These are phyloP conservation scores for Dyspetes luteomarginatus DNA, from an alignment of 2,888 invertebrate species.

Conservation along the genomic window DNA sequence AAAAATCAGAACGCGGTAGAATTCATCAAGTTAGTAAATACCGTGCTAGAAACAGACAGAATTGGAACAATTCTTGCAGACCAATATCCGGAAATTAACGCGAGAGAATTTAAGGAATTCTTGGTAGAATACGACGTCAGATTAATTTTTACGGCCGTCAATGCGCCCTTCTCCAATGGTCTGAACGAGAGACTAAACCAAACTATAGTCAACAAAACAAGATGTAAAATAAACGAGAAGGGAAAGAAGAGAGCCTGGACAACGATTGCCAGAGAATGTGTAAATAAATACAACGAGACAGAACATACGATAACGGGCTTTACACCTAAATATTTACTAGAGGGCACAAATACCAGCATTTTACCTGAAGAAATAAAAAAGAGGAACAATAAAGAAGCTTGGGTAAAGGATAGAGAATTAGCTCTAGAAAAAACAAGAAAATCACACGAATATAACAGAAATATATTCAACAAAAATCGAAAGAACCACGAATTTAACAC, in stretches of 20 bases:
- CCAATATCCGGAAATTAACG: slow-evolving; percentile 71
- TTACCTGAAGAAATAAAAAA: slow-evolving; percentile 33
- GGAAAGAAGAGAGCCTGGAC: slow-evolving; percentile 69
- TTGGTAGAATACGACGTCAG: slow-evolving; percentile 61
- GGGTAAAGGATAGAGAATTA: slow-evolving; percentile 66
- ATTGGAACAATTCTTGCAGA: slow-evolving; percentile 59
- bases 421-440: slow-evolving; percentile 70
- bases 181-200: slow-evolving; percentile 28
- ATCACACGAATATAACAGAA: slow-evolving; percentile 72
- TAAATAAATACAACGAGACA: slow-evolving; percentile 71
- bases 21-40: slow-evolving; percentile 9
- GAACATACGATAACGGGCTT: slow-evolving; percentile 69
- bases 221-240: slow-evolving; percentile 71
- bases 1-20: not conserved
- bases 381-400: slow-evolving; percentile 28
- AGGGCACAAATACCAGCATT: slow-evolving; percentile 66
- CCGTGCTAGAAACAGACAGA: not conserved
- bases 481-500: slow-evolving; percentile 71
- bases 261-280: slow-evolving; percentile 70
- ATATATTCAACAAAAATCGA: slow-evolving; percentile 69
- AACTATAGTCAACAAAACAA: slow-evolving; percentile 71
- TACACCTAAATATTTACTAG: slow-evolving; percentile 69
- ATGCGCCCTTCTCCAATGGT: slow-evolving; percentile 59
- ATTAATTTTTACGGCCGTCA: slow-evolving; percentile 72
- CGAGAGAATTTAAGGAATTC: slow-evolving; percentile 69